Evolutionary conservation across 1,140 invertebrate species (phyloP).

Genomic region (Eueides isabella): DNA sequence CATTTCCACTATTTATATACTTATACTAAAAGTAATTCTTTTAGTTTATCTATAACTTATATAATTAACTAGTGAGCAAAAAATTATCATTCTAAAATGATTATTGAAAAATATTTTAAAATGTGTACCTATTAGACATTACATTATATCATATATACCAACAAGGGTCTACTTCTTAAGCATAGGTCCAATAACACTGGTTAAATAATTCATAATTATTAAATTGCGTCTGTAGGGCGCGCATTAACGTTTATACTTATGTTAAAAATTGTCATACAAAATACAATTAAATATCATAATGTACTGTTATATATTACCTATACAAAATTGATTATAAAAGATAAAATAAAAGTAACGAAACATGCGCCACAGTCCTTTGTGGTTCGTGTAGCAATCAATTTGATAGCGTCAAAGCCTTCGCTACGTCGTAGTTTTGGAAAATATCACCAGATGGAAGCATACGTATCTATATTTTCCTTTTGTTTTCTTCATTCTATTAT

Average conservation of each 20-base stretch:
- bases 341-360: not conserved
- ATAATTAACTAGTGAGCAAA: too few relatives aligned
- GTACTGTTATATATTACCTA: too few relatives aligned
- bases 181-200: slow-evolving; percentile 26
- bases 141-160: too few relatives aligned
- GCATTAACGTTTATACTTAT: slow-evolving; percentile 29
- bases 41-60: too few relatives aligned
- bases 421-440: slow-evolving; percentile 50
- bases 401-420: slow-evolving; percentile 64
- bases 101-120: too few relatives aligned
- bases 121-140: too few relatives aligned
- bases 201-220: slow-evolving; percentile 37
- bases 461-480: slow-evolving; percentile 24
- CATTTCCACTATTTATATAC: too few relatives aligned
- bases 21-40: too few relatives aligned
- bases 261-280: slow-evolving; percentile 16
- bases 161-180: too few relatives aligned
- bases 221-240: slow-evolving; percentile 32
- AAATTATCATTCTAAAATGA: too few relatives aligned
- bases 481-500: not conserved
- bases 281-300: slow-evolving; percentile 23
- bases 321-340: not conserved
- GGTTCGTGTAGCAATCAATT: slow-evolving; percentile 51
- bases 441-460: slow-evolving; percentile 60
- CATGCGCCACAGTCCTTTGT: slow-evolving; percentile 14